phyloP scores from a whole-genome alignment of 2,113 vertebrate genomes.

The Sylvilagus bachmani region DNA sequence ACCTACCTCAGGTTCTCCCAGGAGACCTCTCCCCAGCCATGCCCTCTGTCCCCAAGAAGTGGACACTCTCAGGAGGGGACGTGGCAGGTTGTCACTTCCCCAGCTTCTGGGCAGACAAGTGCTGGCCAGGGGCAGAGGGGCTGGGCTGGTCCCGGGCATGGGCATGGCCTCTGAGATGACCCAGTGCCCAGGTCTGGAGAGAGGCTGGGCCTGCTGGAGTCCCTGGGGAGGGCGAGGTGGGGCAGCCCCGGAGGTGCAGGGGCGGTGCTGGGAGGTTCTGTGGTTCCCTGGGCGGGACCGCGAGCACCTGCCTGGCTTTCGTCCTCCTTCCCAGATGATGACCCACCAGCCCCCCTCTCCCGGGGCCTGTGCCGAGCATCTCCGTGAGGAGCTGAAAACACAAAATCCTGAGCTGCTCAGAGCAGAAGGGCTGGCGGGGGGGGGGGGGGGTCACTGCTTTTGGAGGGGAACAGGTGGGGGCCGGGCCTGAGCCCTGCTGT shows the following conservation, averaged over 20 bases:
- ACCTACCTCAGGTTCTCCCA: background rate
- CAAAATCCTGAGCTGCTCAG: background rate
- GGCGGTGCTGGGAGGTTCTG: background rate
- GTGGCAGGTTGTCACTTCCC: background rate
- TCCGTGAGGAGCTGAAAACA: background rate
- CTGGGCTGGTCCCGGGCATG: background rate
- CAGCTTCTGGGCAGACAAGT: background rate
- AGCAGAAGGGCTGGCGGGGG: no score
- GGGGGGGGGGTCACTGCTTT: background rate
- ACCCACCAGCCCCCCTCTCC: rapidly evolving
- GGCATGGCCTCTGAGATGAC: background rate
- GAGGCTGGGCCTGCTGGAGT: background rate
- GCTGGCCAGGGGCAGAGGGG: background rate
- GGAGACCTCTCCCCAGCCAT: background rate
- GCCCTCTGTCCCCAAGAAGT: background rate
- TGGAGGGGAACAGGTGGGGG: background rate
- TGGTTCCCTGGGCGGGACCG: background rate
- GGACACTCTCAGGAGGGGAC: background rate
- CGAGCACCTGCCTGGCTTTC: background rate
- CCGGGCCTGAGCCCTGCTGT: background rate
- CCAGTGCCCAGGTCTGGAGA: background rate
- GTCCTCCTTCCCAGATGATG: background rate
- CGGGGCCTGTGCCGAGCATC: background rate
- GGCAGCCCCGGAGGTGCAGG: background rate
- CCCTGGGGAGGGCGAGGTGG: background rate